Evolutionary conservation across 2,797 vertebrate species (phyloP).

Genomic region (Siniperca scherzeri): DNA sequence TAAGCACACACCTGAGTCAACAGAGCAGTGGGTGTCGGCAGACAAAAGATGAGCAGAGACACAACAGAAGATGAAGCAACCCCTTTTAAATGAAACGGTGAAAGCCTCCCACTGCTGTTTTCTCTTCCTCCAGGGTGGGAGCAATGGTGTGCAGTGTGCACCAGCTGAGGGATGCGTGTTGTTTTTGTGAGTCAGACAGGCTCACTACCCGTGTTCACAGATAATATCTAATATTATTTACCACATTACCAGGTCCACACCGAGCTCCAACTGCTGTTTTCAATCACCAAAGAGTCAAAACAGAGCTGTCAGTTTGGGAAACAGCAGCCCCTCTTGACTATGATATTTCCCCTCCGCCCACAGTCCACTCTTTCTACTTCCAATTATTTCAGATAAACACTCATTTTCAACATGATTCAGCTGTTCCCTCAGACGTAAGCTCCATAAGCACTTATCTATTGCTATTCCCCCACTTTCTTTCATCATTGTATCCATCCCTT

Average conservation of each 20-base stretch:
- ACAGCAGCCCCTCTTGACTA: conserved; percentile 57
- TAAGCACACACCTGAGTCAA: conserved; percentile 71
- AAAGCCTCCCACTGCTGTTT: conserved; percentile 21
- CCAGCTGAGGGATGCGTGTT: conserved; percentile 48
- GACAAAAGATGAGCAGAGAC: conserved; percentile 56
- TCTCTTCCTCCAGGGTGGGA: conserved; percentile 36
- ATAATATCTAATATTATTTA: conserved; percentile 66
- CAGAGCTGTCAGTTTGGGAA: conserved; percentile 67
- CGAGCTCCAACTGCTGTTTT: conserved; percentile 70
- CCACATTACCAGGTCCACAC: conserved; percentile 58
- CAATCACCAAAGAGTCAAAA: conserved; percentile 75
- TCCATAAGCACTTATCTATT: conserved; percentile 70
- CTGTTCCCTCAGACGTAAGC: conserved; percentile 65
- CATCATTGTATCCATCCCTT: conserved; percentile 30
- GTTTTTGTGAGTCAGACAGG: conserved; percentile 68
- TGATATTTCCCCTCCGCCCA: conserved; percentile 59
- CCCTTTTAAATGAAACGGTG: background rate
- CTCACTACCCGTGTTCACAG: conserved; percentile 33
- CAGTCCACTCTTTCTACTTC: conserved; percentile 54
- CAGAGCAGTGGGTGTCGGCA: conserved; percentile 49
- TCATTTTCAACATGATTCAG: conserved; percentile 76
- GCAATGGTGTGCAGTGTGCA: background rate
- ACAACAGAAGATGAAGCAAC: conserved; percentile 56
- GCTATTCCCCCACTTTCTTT: conserved; percentile 23
- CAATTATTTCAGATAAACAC: conserved; percentile 70